Percentiles rank a stretch among this genome's conserved stretches.
phyloP scores from a whole-genome alignment of 2,888 invertebrate genomes.

The Saturnia japonica region DNA sequence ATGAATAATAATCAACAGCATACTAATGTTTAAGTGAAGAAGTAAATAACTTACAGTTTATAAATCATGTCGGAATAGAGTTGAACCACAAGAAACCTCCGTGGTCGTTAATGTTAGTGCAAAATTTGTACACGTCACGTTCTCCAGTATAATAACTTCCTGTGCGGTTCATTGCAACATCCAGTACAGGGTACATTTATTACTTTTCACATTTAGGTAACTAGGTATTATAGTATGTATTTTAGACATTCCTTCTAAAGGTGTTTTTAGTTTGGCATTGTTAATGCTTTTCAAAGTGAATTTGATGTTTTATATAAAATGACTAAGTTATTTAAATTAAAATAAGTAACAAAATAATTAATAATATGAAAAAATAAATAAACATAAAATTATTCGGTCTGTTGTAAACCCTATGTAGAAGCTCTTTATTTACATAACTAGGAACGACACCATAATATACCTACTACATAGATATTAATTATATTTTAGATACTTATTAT shows the following conservation, averaged over 20 bases:
- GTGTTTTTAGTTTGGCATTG: neutral
- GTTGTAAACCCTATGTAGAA: too few relatives aligned
- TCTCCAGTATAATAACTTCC: constrained; percentile 1
- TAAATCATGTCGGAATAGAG: constrained; percentile 41
- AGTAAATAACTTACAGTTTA: constrained; percentile 30
- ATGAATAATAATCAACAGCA: too few relatives aligned
- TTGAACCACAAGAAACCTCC: constrained; percentile 30
- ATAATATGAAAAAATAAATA: too few relatives aligned
- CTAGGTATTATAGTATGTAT: neutral
- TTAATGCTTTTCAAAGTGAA: neutral
- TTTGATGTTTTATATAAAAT: neutral
- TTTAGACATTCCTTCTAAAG: neutral
- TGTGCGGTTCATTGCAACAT: neutral
- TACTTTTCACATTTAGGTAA: neutral
- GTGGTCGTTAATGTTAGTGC: constrained; percentile 40
- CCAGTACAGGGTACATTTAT: neutral
- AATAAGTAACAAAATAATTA: too few relatives aligned
- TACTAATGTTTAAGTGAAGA: neutral
- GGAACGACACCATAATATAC: too few relatives aligned
- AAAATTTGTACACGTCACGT: constrained; percentile 41
- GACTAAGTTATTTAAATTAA: too few relatives aligned
- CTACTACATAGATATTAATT: too few relatives aligned
- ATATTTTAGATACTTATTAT: too few relatives aligned
- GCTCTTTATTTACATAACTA: too few relatives aligned
- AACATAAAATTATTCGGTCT: too few relatives aligned